Evolutionary conservation across 2,797 vertebrate species (phyloP), one percentile per base, ranked within the genome.

Genomic region (Smutsia temminckii): DNA sequence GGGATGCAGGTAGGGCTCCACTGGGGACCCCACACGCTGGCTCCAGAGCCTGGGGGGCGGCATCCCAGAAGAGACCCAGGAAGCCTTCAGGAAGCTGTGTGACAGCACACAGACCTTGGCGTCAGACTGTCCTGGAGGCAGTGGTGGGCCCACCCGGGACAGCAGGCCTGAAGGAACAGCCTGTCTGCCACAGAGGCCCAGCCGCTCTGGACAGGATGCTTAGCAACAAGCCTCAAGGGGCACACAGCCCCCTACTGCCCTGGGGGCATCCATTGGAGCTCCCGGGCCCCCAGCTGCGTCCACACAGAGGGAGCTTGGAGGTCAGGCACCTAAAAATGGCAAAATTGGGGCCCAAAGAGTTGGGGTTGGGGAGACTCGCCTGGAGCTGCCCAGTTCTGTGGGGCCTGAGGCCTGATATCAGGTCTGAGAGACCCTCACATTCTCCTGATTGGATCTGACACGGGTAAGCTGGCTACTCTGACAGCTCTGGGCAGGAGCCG

Each of bases 141-240:
- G n/a, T 18, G 18, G 9, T 0, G 21, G 34, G 1, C 42, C 23
- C 3, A 13, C 27, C 49, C 17, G 18, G 34, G 27, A 40, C 27
- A 51, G 9, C 21, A 12, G 16, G 9, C 25, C 34, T 1, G 1
- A 77, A 23, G 34, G 61, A 11, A 29, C 40, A 51, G 23, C 0
- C 7, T 3, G 21, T 64, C 69, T 25, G 46, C 46, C 46, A 46
- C 25, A 7, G 71, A 27, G 27, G n/a, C 34, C 69, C 6, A 0
- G 8, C 4, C 4, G 2, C 2, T 8, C 57, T 32, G 5, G 9
- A 11, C 32, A 1, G 23, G 21, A 37, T 0, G 6, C 14, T 46
- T 12, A 32, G n/a, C 11, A 25, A 8, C 7, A 1, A 32, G 12
- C 72, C 16, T 51, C 37, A 11, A 2, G 10, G 49, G 23, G 20